phyloP scores from a whole-genome alignment of 2,888 invertebrate species.

The Dryococelus australis region DNA sequence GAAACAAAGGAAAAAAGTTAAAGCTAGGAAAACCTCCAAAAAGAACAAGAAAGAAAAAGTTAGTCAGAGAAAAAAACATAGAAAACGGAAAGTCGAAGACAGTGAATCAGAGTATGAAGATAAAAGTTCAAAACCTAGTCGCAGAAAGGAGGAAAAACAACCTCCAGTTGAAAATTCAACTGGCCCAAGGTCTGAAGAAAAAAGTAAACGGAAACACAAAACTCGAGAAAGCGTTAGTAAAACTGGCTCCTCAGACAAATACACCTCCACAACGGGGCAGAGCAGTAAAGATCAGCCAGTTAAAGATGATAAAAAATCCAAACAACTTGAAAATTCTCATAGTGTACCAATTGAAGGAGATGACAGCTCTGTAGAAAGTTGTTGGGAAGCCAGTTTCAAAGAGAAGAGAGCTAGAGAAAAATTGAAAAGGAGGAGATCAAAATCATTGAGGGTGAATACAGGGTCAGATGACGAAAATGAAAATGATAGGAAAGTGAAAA shows the following conservation, averaged over 20 bases:
- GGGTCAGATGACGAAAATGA: not conserved
- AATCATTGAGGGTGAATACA: not conserved
- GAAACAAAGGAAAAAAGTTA: constrained; percentile 29
- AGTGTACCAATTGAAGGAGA: not conserved
- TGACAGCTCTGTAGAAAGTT: constrained; percentile 34
- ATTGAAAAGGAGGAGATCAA: not conserved
- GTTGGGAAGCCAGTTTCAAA: constrained; percentile 35
- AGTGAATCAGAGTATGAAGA: constrained; percentile 31
- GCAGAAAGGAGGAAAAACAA: constrained; percentile 4
- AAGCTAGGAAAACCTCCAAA: constrained; percentile 27
- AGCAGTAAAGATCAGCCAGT: not conserved
- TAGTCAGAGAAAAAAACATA: constrained; percentile 32
- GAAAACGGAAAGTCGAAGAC: not conserved
- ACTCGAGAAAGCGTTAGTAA: not conserved
- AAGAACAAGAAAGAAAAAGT: constrained; percentile 34
- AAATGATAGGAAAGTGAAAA: constrained; percentile 29
- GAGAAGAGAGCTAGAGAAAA: constrained; percentile 25
- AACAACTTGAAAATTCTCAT: not conserved
- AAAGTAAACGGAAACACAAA: not conserved
- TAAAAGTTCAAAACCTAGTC: constrained; percentile 28
- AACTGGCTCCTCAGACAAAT: not conserved
- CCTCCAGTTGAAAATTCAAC: not conserved
- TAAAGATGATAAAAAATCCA: not conserved
- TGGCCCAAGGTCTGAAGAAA: not conserved
- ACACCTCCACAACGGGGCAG: not conserved